Conservation (phyloP, 2,113 vertebrate genomes). For the Mugil cephalus region DNA sequence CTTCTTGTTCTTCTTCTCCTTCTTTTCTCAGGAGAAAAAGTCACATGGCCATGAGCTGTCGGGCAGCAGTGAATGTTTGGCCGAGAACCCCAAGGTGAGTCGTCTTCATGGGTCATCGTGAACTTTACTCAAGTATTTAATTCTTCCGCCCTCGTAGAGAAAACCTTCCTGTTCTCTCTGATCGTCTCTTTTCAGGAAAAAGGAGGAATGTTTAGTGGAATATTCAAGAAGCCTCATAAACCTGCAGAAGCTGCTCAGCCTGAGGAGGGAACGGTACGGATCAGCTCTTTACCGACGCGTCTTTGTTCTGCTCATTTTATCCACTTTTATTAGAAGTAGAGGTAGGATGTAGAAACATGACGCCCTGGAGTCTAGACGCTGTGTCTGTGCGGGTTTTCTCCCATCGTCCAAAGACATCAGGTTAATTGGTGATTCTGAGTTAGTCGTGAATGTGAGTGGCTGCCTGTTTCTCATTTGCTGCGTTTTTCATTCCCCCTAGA, state of each 20-base stretch:
- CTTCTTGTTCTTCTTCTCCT: too few species aligned
- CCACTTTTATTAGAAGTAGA: too few species aligned
- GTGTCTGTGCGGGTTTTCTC: too few species aligned
- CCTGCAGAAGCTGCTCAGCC: conserved; percentile 25
- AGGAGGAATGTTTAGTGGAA: conserved; percentile 57
- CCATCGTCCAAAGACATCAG: too few species aligned
- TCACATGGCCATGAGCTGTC: conserved; percentile 23
- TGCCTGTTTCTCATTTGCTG: too few species aligned
- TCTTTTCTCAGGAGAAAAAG: conserved; percentile 43
- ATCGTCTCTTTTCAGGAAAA: conserved; percentile 57
- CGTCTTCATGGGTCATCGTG: neutral
- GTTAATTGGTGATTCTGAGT: too few species aligned
- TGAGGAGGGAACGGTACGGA: conserved; percentile 43
- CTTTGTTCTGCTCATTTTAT: neutral
- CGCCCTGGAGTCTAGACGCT: too few species aligned
- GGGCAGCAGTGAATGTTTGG: conserved; percentile 46
- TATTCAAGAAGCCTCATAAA: conserved; percentile 69
- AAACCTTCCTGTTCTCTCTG: neutral
- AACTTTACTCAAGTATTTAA: neutral
- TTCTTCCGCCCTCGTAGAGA: too few species aligned
- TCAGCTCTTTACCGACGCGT: neutral
- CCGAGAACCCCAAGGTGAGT: conserved; percentile 54
- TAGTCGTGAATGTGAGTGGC: too few species aligned
- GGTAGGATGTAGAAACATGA: too few species aligned
- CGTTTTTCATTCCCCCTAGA: too few species aligned